phyloP scores from a whole-genome alignment of 2,888 invertebrate genomes.

The Gortyna flavago region DNA sequence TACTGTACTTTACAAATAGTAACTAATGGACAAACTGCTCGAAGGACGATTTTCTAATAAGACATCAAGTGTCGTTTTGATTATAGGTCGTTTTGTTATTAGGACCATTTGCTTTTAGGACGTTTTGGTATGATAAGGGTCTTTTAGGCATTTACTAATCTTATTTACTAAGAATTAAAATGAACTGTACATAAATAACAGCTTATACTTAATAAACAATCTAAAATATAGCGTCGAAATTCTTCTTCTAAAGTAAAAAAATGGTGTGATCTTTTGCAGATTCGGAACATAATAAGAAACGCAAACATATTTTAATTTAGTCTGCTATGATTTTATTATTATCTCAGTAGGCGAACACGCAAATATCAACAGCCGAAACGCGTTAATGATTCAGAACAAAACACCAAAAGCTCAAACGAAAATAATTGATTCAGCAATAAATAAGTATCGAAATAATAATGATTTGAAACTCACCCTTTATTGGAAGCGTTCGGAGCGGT shows the following conservation, averaged over 20 bases:
- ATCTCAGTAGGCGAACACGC: constrained; percentile 27
- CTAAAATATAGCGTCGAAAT: background rate
- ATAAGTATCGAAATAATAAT: constrained; percentile 59
- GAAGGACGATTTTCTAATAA: no score
- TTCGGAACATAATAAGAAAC: constrained; percentile 4
- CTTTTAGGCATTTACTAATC: background rate
- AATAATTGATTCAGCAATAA: constrained; percentile 57
- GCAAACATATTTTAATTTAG: constrained; percentile 10
- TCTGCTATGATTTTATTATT: constrained; percentile 38
- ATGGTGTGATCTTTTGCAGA: background rate
- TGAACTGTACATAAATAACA: background rate
- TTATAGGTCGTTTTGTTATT: no score
- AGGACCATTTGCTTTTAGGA: no score
- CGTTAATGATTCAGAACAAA: constrained; percentile 35
- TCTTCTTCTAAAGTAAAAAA: background rate
- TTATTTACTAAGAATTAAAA: background rate
- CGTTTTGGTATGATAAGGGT: background rate
- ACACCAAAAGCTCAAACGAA: constrained; percentile 31
- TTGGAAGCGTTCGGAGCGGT: constrained; percentile 44
- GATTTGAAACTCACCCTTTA: constrained; percentile 52
- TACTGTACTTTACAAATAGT: no score
- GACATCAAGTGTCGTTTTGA: no score
- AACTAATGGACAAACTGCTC: no score
- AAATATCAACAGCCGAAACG: constrained; percentile 27
- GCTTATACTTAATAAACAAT: background rate